Evolutionary conservation across 1,140 invertebrate species (phyloP).

Genomic region (Phymastichus coffea): DNA sequence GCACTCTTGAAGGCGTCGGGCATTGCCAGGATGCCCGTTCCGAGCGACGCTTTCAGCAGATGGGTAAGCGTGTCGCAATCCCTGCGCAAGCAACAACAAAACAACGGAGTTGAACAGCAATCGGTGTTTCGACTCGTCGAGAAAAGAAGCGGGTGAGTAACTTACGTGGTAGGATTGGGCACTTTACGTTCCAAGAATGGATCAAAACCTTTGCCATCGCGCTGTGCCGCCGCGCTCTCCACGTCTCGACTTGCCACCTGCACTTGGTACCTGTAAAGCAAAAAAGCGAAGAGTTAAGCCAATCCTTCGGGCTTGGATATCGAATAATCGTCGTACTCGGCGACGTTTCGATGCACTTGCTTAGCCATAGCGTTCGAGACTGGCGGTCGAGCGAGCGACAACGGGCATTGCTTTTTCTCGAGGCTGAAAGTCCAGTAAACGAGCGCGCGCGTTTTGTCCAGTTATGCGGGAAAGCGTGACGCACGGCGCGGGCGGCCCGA

Average conservation of each 20-base stretch:
- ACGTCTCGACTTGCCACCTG: constrained; percentile 54
- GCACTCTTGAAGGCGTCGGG: constrained; percentile 79
- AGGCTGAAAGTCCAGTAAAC: too few species aligned
- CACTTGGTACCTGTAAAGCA: constrained; percentile 68
- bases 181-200: constrained; percentile 72
- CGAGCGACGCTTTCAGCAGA: constrained; percentile 83
- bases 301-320: too few species aligned
- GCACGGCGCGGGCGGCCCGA: too few species aligned
- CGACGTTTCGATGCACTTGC: too few species aligned
- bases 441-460: too few species aligned
- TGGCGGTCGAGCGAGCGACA: too few species aligned
- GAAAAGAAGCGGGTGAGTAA: constrained; percentile 30
- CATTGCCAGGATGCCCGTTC: constrained; percentile 91
- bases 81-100: constrained; percentile 52
- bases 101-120: not conserved
- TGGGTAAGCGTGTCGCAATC: constrained; percentile 83
- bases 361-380: too few species aligned
- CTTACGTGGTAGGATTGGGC: constrained; percentile 81
- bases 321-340: too few species aligned
- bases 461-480: too few species aligned
- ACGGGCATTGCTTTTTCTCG: too few species aligned
- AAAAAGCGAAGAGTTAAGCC: constrained; percentile 30
- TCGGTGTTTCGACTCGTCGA: not conserved
- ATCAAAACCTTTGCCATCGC: constrained; percentile 63
- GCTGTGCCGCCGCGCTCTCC: constrained; percentile 51